Conservation (phyloP, 2,113 vertebrate genomes). For the Oryzias celebensis region DNA sequence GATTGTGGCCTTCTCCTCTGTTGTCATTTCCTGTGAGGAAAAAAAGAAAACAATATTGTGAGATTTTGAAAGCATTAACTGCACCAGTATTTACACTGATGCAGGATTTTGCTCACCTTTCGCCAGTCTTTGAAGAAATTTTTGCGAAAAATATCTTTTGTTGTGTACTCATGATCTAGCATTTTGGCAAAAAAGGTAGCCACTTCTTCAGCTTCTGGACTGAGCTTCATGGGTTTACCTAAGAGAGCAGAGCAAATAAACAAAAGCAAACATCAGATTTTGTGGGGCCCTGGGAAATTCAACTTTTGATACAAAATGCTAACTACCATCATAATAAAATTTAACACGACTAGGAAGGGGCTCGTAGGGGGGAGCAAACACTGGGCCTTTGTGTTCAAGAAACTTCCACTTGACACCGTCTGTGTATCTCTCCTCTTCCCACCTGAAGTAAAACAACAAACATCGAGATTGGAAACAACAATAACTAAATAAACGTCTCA, state of each 20-base stretch:
- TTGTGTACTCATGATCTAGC: conserved; percentile 98
- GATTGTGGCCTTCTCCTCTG: conserved; percentile 88
- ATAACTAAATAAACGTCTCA: not conserved
- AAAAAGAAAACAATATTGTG: not conserved
- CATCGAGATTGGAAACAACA: not conserved
- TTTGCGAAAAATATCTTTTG: conserved; percentile 97
- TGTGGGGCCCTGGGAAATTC: not conserved
- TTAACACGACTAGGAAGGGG: conserved; percentile 90
- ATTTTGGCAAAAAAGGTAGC: conserved; percentile 98
- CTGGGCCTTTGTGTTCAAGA: conserved; percentile 97
- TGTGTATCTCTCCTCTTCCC: conserved; percentile 96
- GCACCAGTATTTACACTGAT: not conserved
- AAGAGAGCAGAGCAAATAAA: not conserved
- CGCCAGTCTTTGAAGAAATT: conserved; percentile 99
- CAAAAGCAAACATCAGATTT: not conserved
- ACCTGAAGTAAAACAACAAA: conserved; percentile 79
- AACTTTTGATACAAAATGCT: not conserved
- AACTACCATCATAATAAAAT: conserved; percentile 95
- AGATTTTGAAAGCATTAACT: not conserved
- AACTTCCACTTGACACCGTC: conserved; percentile 98
- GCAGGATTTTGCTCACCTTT: conserved; percentile 77
- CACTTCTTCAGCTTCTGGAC: conserved; percentile 92
- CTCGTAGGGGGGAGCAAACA: conserved; percentile 95
- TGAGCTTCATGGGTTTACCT: conserved; percentile 94
- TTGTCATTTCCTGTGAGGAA: conserved; percentile 89